Evolutionary conservation across 2,113 vertebrate genomes (phyloP).

Genomic region (Grammomys dolichurus): DNA sequence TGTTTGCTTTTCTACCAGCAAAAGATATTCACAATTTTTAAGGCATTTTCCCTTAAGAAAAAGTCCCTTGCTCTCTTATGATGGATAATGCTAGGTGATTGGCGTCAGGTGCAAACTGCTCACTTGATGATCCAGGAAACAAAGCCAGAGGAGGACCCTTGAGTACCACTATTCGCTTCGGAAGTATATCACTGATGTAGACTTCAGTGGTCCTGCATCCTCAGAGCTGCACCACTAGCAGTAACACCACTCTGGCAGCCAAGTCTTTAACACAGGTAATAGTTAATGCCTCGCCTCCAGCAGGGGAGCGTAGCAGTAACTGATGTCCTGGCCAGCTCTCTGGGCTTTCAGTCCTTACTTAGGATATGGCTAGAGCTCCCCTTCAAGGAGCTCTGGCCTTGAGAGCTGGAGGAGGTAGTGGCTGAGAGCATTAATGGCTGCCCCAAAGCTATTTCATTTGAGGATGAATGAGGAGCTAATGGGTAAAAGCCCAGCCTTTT

Average conservation of each 20-base stretch:
- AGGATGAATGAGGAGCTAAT: neutral
- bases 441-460: neutral
- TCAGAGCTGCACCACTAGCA: neutral
- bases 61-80: neutral
- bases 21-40: neutral
- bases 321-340: neutral
- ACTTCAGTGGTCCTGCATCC: too few species aligned
- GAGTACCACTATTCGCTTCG: neutral
- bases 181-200: too few species aligned
- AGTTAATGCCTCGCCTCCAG: neutral
- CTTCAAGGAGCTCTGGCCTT: neutral
- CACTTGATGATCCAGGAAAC: neutral
- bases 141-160: neutral
- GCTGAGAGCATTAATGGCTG: neutral
- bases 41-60: neutral
- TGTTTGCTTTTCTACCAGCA: neutral
- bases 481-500: neutral
- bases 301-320: neutral
- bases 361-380: neutral
- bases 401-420: neutral
- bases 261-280: neutral
- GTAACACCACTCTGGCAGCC: neutral
- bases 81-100: neutral
- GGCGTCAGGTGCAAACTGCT: neutral
- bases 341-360: neutral